Percentiles rank a stretch among this genome's conserved stretches.
Evolutionary conservation across 2,797 vertebrate genomes (phyloP).

Genomic region (Pterois miles): DNA sequence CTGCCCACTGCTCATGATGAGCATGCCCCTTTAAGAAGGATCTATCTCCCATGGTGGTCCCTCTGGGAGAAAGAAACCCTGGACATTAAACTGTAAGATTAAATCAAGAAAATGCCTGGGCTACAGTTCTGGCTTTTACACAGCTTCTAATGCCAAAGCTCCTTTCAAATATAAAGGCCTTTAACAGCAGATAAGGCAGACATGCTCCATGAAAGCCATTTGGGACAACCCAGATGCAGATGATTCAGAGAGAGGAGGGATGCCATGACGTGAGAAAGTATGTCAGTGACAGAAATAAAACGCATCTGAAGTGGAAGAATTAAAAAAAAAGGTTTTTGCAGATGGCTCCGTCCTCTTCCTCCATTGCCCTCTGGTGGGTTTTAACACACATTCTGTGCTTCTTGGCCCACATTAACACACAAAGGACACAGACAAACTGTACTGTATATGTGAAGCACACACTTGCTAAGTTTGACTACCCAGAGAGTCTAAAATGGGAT

Average conservation of each 20-base stretch:
- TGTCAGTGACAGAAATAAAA: conserved; percentile 58
- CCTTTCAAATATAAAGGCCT: conserved; percentile 16
- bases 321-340: background rate
- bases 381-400: conserved; percentile 32
- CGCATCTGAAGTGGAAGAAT: conserved; percentile 5
- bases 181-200: conserved; percentile 21
- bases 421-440: conserved; percentile 10
- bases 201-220: conserved; percentile 5
- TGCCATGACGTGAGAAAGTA: conserved; percentile 27
- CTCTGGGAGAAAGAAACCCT: background rate
- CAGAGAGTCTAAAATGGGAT: conserved; percentile 42
- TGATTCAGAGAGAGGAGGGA: conserved; percentile 26
- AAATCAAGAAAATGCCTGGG: background rate
- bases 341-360: conserved; percentile 2
- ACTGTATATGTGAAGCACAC: background rate
- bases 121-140: conserved; percentile 2
- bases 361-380: conserved; percentile 44
- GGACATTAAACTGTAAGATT: background rate
- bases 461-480: conserved; percentile 9
- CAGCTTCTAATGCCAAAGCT: conserved; percentile 14
- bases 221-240: conserved; percentile 19
- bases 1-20: too few relatives aligned
- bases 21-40: background rate
- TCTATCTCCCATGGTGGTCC: background rate
- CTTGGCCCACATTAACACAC: conserved; percentile 15